Evolutionary conservation across 2,888 invertebrate genomes (phyloP).

Genomic region (Oscheius sp.): DNA sequence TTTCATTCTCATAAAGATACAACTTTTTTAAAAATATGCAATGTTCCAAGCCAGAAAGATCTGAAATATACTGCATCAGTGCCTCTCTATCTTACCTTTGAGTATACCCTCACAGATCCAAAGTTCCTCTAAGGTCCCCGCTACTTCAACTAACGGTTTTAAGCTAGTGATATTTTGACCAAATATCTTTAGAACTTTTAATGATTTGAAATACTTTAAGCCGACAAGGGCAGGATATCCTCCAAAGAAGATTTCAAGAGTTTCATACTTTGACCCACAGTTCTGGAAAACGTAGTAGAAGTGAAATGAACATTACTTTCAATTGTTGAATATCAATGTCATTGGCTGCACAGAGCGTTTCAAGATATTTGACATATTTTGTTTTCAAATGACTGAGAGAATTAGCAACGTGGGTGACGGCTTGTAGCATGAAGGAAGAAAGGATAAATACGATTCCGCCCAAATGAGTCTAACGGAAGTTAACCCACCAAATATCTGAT

Average conservation of each 20-base stretch:
- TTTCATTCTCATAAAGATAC: slow-evolving; percentile 61
- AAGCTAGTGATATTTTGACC: slow-evolving; percentile 59
- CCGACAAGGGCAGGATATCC: slow-evolving; percentile 63
- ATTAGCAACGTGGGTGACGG: slow-evolving; percentile 45
- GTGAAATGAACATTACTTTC: slow-evolving; percentile 35
- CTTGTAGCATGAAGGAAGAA: slow-evolving; percentile 33
- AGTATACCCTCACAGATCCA: slow-evolving; percentile 63
- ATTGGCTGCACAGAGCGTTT: slow-evolving; percentile 61
- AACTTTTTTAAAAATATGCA: slow-evolving; percentile 55
- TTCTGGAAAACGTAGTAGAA: slow-evolving; percentile 39
- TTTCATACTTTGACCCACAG: slow-evolving; percentile 48
- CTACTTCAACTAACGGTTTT: slow-evolving; percentile 58
- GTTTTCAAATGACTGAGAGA: slow-evolving; percentile 56
- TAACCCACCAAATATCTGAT: no score
- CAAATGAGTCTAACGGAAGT: no score
- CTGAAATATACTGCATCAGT: slow-evolving; percentile 29
- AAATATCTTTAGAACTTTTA: slow-evolving; percentile 42
- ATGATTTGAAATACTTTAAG: slow-evolving; percentile 57
- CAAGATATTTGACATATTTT: slow-evolving; percentile 63
- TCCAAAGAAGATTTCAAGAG: slow-evolving; percentile 61
- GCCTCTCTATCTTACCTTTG: no score
- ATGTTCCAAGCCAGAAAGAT: slow-evolving; percentile 56
- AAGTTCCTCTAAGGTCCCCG: slow-evolving; percentile 59
- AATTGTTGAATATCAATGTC: slow-evolving; percentile 61
- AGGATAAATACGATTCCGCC: no score